A percentile compares a stretch with the other conserved stretches of the same genome.
Conservation (phyloP, 2,113 vertebrate species). For the Ictidomys tridecemlineatus region DNA sequence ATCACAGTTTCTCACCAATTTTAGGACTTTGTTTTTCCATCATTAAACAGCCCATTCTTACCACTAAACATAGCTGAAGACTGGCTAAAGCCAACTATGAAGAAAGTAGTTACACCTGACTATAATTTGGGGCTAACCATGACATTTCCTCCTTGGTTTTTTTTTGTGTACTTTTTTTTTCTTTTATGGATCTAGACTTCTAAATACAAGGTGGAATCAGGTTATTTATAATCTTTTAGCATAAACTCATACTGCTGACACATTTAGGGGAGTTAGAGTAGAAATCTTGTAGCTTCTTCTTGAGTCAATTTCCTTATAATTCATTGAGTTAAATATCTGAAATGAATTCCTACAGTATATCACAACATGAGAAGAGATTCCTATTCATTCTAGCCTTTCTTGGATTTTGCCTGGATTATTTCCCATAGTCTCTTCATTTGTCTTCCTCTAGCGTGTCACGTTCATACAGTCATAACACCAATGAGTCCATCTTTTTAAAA, state of each 20-base stretch:
- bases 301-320: not conserved
- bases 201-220: not conserved
- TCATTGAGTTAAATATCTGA: not conserved
- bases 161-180: not conserved
- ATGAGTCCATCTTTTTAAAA: not conserved
- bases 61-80: not conserved
- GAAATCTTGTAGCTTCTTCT: not conserved
- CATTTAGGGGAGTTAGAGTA: not conserved
- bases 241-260: not conserved
- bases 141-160: not conserved
- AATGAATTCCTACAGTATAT: not conserved
- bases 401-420: not conserved
- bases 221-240: not conserved
- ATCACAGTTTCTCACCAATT: not conserved
- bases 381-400: not conserved
- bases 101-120: slow-evolving; percentile 17
- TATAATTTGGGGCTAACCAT: not conserved
- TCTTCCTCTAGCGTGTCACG: not conserved
- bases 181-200: not conserved
- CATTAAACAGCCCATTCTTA: not conserved
- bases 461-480: not conserved
- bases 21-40: not conserved
- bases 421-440: not conserved
- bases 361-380: not conserved
- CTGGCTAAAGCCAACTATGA: not conserved